Evolutionary conservation across 2,113 vertebrate genomes (phyloP).

Genomic region (Heterochromis multidens): DNA sequence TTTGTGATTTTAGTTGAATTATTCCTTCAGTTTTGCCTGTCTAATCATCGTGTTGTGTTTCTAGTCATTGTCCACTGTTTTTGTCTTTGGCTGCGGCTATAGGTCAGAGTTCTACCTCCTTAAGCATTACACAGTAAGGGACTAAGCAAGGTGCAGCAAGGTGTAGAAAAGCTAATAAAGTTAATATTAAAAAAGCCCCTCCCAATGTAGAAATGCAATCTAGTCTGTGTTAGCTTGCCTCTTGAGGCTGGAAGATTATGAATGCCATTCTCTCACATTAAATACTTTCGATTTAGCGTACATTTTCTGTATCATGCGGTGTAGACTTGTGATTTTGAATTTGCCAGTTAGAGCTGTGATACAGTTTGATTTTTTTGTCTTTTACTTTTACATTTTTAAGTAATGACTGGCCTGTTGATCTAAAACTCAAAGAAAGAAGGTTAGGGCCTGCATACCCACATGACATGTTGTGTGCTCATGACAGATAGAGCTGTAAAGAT

Average conservation of each 20-base stretch:
- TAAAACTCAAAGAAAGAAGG: neutral
- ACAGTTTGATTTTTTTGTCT: neutral
- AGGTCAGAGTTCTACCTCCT: neutral
- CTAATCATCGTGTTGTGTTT: conserved; percentile 17
- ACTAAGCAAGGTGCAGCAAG: neutral
- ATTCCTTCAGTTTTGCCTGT: conserved; percentile 52
- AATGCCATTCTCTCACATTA: neutral
- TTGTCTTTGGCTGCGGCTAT: conserved; percentile 25
- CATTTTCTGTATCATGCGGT: neutral
- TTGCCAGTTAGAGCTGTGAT: neutral
- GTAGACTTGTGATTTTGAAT: neutral
- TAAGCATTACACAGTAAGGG: neutral
- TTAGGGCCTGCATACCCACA: neutral
- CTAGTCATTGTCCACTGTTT: conserved; percentile 27
- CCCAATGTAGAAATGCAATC: neutral
- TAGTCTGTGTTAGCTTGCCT: neutral
- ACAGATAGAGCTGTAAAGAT: neutral
- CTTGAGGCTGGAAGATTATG: neutral
- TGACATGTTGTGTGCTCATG: neutral
- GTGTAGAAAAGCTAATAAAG: neutral
- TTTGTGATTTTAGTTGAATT: conserved; percentile 35
- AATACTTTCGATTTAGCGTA: neutral
- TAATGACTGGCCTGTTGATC: neutral
- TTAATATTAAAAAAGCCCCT: neutral
- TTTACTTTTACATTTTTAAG: neutral